phyloP scores from a whole-genome alignment of 2,113 vertebrate species.

The Megaceryle torquata region DNA sequence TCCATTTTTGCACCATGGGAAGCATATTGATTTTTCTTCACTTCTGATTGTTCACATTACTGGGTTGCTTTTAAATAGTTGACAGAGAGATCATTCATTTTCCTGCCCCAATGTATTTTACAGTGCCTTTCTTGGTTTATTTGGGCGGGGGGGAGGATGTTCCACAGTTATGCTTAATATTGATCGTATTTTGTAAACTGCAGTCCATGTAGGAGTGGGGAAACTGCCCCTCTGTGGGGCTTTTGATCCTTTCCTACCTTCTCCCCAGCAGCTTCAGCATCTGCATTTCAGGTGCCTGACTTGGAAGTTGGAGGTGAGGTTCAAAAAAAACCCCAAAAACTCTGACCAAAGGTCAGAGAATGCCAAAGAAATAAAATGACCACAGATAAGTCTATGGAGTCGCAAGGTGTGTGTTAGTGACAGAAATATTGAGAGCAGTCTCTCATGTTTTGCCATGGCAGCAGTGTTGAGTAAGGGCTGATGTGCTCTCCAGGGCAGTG shows the following conservation, averaged over 20 bases:
- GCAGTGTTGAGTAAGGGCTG: background rate
- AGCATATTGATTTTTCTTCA: conserved; percentile 71
- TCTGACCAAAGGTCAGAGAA: background rate
- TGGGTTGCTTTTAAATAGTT: conserved; percentile 70
- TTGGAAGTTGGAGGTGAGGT: background rate
- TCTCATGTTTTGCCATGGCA: fast-evolving
- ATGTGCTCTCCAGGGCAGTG: background rate
- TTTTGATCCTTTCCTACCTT: background rate
- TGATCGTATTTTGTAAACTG: background rate
- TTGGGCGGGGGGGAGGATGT: too few species aligned
- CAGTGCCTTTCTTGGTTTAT: background rate
- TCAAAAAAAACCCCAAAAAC: background rate
- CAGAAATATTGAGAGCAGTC: fast-evolving
- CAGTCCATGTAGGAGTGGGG: background rate
- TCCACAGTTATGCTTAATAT: background rate
- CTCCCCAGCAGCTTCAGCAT: background rate
- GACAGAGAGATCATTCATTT: conserved; percentile 67
- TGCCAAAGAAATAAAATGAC: background rate
- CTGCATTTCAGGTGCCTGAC: background rate
- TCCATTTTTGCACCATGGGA: conserved; percentile 58
- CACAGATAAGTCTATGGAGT: fast-evolving
- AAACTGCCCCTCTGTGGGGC: background rate
- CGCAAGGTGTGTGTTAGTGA: background rate
- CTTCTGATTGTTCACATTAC: conserved; percentile 69
- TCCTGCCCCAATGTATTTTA: conserved; percentile 33